Evolutionary conservation across 1,140 invertebrate species (phyloP).

Genomic region (Cotesia glomerata): DNA sequence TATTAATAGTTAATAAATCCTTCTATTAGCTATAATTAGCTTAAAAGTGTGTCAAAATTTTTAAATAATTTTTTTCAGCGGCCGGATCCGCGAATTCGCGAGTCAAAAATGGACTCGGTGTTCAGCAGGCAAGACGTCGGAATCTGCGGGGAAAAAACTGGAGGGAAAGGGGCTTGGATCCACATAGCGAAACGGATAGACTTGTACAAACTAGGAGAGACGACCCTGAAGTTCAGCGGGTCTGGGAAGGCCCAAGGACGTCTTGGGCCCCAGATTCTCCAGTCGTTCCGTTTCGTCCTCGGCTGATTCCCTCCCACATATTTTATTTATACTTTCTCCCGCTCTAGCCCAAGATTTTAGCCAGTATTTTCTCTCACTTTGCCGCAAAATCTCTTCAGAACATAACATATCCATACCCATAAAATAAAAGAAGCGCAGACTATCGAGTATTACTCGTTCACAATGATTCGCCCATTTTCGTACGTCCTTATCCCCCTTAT

Average conservation of each 20-base stretch:
- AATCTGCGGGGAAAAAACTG: too few relatives aligned
- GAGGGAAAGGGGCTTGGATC: neutral
- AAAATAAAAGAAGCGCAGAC: neutral
- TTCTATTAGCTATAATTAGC: too few relatives aligned
- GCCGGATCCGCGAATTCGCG: too few relatives aligned
- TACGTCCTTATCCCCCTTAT: slow-evolving; percentile 36
- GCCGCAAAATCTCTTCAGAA: too few relatives aligned
- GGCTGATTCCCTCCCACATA: neutral
- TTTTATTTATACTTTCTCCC: neutral
- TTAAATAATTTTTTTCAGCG: too few relatives aligned
- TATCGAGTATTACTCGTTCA: neutral
- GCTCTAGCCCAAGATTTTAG: neutral
- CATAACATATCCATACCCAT: neutral
- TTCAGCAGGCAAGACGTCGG: too few relatives aligned
- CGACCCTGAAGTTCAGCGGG: slow-evolving; percentile 46
- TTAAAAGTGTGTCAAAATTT: too few relatives aligned
- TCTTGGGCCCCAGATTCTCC: slow-evolving; percentile 53
- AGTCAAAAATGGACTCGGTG: too few relatives aligned
- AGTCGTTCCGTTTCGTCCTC: neutral
- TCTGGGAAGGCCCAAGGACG: slow-evolving; percentile 53
- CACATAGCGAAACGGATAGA: neutral
- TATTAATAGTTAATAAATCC: too few relatives aligned
- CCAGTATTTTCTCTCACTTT: too few relatives aligned
- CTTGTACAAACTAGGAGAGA: slow-evolving; percentile 33
- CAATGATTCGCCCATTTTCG: slow-evolving; percentile 1